Percentiles rank a stretch among this genome's conserved stretches.
phyloP scores from a whole-genome alignment of 2,113 vertebrate species.

The Bos javanicus region DNA sequence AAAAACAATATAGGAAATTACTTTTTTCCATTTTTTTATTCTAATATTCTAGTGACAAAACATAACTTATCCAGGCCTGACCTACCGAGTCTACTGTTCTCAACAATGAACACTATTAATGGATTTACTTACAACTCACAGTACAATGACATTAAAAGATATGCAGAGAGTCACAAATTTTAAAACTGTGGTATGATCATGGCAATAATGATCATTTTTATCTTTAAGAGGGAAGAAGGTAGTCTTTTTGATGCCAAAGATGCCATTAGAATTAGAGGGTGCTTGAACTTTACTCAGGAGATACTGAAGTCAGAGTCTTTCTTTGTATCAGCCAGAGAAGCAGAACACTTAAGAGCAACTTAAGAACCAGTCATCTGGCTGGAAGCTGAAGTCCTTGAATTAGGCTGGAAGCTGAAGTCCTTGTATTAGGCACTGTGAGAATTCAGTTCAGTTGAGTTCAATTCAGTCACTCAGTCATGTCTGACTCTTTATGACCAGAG shows the following conservation, averaged over 20 bases:
- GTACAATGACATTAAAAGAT: background rate
- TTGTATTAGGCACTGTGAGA: background rate
- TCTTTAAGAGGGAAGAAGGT: background rate
- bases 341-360: background rate
- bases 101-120: background rate
- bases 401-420: background rate
- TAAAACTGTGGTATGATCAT: background rate
- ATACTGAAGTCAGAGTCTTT: background rate
- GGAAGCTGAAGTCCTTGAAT: background rate
- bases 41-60: background rate
- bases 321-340: background rate
- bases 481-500: background rate
- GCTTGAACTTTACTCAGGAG: constrained; percentile 20
- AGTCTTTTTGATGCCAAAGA: background rate
- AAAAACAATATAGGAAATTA: background rate
- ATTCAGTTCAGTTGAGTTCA: no score
- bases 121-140: constrained; percentile 14
- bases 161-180: background rate
- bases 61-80: background rate
- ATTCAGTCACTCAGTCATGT: no score
- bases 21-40: background rate
- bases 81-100: background rate
- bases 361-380: background rate
- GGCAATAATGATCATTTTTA: constrained; percentile 17
- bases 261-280: constrained; percentile 31